A percentile compares a stretch with the other conserved stretches of the same genome.
Evolutionary conservation across 2,888 invertebrate species (phyloP).

Genomic region (Shargacucullia verbasci): DNA sequence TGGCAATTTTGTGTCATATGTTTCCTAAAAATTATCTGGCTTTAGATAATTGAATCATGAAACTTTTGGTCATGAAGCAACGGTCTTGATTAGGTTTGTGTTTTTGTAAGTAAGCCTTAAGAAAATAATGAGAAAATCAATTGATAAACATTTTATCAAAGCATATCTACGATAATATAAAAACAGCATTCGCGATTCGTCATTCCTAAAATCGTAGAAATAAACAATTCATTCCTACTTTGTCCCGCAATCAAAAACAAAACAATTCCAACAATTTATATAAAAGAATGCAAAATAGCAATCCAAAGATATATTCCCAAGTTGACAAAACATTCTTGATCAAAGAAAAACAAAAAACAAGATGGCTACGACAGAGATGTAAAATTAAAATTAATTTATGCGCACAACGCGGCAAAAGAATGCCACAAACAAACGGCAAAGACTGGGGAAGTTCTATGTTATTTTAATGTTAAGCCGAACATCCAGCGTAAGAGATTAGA

Average conservation of each 20-base stretch:
- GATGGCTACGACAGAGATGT: conserved; percentile 58
- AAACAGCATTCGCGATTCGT: too few species aligned
- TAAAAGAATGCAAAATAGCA: conserved; percentile 47
- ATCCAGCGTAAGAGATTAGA: conserved; percentile 15
- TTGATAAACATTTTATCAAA: too few species aligned
- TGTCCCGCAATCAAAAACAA: conserved; percentile 3
- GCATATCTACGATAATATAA: too few species aligned
- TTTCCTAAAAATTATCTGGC: too few species aligned
- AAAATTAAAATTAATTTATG: conserved; percentile 76
- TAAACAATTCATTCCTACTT: background rate
- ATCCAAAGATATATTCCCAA: conserved; percentile 50
- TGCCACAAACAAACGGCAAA: conserved; percentile 70
- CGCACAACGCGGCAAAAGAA: conserved; percentile 71
- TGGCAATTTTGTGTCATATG: too few species aligned
- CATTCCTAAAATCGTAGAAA: too few species aligned
- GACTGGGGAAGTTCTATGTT: conserved; percentile 68
- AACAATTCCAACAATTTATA: conserved; percentile 26
- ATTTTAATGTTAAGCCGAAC: conserved; percentile 53
- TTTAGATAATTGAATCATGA: too few species aligned
- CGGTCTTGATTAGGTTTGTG: too few species aligned
- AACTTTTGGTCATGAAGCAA: too few species aligned
- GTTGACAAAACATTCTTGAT: conserved; percentile 67
- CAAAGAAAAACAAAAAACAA: conserved; percentile 54
- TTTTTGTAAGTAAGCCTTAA: too few species aligned
- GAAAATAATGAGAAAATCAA: too few species aligned